Conservation (phyloP, 1,140 invertebrate genomes). For the Campodea augens region DNA sequence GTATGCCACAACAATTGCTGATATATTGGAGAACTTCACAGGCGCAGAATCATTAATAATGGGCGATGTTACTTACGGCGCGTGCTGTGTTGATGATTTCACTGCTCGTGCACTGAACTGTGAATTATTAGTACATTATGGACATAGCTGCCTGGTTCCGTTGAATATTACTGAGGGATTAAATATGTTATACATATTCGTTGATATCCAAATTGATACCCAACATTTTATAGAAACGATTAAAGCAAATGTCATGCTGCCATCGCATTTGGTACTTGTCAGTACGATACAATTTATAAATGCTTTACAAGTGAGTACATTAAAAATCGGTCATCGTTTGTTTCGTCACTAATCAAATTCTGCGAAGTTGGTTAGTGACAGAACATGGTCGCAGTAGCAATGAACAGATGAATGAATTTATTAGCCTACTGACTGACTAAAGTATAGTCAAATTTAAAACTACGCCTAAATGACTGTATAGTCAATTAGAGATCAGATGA, state of each 20-base stretch:
- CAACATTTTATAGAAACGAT: constrained; percentile 82
- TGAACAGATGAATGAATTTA: no score
- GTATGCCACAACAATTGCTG: constrained; percentile 80
- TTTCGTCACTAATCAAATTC: no score
- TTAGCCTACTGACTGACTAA: no score
- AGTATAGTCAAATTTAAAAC: no score
- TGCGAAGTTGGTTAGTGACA: no score
- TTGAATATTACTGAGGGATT: constrained; percentile 76
- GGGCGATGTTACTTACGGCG: constrained; percentile 97
- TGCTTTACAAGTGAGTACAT: no score
- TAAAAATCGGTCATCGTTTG: no score
- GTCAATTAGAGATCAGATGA: no score
- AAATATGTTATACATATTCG: constrained; percentile 92
- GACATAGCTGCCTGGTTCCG: constrained; percentile 93
- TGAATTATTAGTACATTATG: constrained; percentile 92
- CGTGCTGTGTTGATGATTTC: constrained; percentile 98
- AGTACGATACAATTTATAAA: constrained; percentile 96
- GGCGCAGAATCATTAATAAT: constrained; percentile 88
- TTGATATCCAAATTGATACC: constrained; percentile 80
- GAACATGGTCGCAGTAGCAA: no score
- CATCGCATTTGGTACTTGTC: constrained; percentile 53
- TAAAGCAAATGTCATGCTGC: constrained; percentile 54
- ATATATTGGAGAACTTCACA: constrained; percentile 88
- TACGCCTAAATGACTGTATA: no score
- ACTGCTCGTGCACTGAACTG: constrained; percentile 76